Conservation (phyloP, 2,888 invertebrate species). For the Thyatira batis region DNA sequence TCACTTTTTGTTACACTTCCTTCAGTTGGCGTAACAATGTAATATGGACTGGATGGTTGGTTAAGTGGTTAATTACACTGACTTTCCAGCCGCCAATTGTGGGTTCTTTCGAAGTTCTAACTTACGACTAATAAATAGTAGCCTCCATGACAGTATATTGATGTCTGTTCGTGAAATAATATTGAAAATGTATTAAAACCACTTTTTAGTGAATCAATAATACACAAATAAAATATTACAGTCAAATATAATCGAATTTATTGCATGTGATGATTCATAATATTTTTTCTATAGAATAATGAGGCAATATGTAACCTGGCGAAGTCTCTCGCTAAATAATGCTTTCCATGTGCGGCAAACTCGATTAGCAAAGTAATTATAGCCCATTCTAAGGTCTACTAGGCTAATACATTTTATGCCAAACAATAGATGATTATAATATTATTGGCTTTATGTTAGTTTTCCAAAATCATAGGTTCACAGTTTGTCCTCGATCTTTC, state of each 20-base stretch:
- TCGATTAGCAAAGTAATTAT: slow-evolving; percentile 3
- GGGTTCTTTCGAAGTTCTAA: no score
- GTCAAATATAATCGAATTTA: neutral
- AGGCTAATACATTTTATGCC: neutral
- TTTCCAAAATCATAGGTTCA: neutral
- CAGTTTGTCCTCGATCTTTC: neutral
- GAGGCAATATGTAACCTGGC: neutral
- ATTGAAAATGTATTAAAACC: no score
- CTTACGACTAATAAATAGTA: no score
- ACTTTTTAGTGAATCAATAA: no score
- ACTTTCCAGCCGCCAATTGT: no score
- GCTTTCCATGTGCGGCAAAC: slow-evolving; percentile 2
- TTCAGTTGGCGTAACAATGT: no score
- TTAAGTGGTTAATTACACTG: no score
- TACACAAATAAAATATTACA: no score
- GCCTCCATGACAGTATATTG: no score
- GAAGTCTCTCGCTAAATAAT: neutral
- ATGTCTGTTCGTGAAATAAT: no score
- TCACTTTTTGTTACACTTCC: no score
- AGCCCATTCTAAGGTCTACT: neutral
- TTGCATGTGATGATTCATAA: neutral
- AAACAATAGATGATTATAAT: slow-evolving; percentile 1
- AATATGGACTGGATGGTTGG: no score
- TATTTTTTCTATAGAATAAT: neutral
- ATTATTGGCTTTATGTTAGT: neutral